Conservation (phyloP, 2,888 invertebrate genomes). For the Geophilus truncorum region DNA sequence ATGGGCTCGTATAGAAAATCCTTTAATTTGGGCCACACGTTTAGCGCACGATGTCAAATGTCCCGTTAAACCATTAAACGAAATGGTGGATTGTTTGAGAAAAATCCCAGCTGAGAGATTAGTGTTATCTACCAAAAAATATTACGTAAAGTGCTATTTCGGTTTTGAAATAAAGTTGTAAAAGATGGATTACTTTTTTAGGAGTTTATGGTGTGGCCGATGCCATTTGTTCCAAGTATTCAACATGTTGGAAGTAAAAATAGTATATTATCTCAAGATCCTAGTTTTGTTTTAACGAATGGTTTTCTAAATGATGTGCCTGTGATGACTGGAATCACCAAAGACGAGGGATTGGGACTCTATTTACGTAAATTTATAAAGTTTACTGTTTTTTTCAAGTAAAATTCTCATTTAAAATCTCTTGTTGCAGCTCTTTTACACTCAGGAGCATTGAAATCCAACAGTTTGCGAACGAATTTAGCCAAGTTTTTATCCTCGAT, state of each 20-base stretch:
- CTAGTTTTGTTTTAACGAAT: neutral
- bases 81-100: neutral
- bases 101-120: neutral
- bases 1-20: neutral
- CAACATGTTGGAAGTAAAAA: neutral
- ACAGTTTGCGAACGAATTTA: neutral
- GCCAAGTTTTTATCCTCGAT: neutral
- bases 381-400: neutral
- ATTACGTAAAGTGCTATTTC: neutral
- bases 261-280: neutral
- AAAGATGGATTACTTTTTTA: no score
- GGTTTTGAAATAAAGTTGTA: no score
- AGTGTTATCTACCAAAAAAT: neutral
- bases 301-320: neutral
- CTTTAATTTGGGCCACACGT: neutral
- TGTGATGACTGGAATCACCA: neutral
- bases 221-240: neutral
- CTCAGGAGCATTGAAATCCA: neutral
- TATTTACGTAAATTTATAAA: neutral
- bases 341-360: neutral
- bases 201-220: neutral
- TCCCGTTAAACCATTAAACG: neutral
- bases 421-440: neutral
- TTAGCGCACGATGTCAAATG: neutral
- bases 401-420: neutral